Evolutionary conservation across 35 echinoderm and acorn worm species (phyloP).

Genomic region (Ophiothrix spiculata): DNA sequence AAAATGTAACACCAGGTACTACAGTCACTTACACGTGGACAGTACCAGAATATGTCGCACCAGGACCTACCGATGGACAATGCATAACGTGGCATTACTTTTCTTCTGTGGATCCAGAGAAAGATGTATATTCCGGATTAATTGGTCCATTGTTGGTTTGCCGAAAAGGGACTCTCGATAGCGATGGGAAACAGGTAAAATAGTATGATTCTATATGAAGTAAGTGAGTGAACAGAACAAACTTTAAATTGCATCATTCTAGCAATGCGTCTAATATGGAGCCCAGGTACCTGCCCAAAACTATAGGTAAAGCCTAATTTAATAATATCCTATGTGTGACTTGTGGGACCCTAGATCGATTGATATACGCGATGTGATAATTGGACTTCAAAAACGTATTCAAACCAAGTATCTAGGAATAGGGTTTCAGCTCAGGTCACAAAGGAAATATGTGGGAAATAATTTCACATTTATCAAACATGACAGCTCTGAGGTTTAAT

Average conservation of each 20-base stretch:
- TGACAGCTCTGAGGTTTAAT: too few relatives aligned
- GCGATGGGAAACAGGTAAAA: slow-evolving; percentile 54
- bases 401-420: too few relatives aligned
- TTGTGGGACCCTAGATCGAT: neutral
- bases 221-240: neutral
- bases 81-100: slow-evolving; percentile 51
- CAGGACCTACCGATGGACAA: slow-evolving; percentile 37
- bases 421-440: too few relatives aligned
- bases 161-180: slow-evolving; percentile 35
- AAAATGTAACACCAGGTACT: slow-evolving; percentile 37
- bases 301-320: neutral
- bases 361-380: neutral
- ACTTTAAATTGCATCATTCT: neutral
- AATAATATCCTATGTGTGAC: neutral
- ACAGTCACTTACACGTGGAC: slow-evolving; percentile 64
- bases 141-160: slow-evolving; percentile 74
- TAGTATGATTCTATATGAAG: too few relatives aligned
- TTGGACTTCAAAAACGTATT: neutral
- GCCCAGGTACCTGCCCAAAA: too few relatives aligned
- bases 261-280: neutral
- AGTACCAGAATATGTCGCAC: slow-evolving; percentile 47
- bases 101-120: slow-evolving; percentile 37
- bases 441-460: too few relatives aligned
- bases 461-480: too few relatives aligned
- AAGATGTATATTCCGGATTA: slow-evolving; percentile 64